These are phyloP conservation scores for Lepilemur ruficaudatus DNA, from an alignment of 2,797 vertebrate species.

Conservation along the genomic window DNA sequence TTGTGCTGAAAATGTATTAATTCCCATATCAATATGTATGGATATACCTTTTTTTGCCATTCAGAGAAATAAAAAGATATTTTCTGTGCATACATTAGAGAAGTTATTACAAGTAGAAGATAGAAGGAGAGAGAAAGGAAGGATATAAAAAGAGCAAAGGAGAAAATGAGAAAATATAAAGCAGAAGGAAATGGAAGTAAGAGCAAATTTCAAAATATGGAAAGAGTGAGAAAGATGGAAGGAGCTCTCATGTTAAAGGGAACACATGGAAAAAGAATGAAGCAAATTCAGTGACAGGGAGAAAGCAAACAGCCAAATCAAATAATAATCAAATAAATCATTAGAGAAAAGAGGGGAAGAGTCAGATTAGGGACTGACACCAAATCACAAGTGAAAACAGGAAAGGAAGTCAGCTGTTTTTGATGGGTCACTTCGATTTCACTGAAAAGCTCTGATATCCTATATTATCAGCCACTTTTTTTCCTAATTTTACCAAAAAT, in stretches of 20 bases:
- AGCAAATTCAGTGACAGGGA: neutral
- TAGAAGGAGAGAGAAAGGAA: neutral
- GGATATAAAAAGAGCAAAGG: neutral
- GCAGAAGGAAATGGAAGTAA: neutral
- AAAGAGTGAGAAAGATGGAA: neutral
- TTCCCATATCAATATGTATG: slow-evolving; percentile 69
- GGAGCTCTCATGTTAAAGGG: neutral
- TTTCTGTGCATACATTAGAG: slow-evolving; percentile 53
- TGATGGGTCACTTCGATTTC: neutral
- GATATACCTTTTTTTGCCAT: slow-evolving; percentile 47
- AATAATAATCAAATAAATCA: neutral
- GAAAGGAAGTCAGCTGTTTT: neutral
- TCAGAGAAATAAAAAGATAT: slow-evolving; percentile 52
- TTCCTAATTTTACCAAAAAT: slow-evolving; percentile 75
- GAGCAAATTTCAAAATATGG: neutral
- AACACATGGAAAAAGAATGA: neutral
- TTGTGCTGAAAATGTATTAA: slow-evolving; percentile 68
- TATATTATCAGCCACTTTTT: slow-evolving; percentile 52
- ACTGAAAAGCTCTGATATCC: slow-evolving; percentile 51
- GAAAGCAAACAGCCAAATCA: neutral
- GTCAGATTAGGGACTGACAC: neutral
- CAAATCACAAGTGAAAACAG: neutral
- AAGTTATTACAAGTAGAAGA: slow-evolving; percentile 49
- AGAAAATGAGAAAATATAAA: slow-evolving; percentile 22
- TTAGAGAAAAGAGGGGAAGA: neutral